phyloP scores from a whole-genome alignment of 2,113 vertebrate genomes.

The Rhinoderma darwinii region DNA sequence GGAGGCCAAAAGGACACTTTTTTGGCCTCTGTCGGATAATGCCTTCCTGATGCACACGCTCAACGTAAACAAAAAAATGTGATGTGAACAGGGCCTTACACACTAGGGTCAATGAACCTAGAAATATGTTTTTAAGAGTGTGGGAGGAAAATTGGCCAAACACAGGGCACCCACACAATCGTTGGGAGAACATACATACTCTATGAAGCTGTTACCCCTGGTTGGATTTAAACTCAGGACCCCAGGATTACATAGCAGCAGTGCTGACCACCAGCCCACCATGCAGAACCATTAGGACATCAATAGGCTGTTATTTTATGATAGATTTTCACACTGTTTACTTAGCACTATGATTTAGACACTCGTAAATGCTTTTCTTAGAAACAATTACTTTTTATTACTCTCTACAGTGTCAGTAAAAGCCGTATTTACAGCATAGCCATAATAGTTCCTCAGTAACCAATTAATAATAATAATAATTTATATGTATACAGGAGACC shows the following conservation, averaged over 20 bases:
- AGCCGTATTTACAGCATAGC: slow-evolving; percentile 51
- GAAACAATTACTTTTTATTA: slow-evolving; percentile 58
- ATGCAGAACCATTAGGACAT: neutral
- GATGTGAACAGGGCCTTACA: too few species aligned
- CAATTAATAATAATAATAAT: slow-evolving; percentile 59
- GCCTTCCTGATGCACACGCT: too few species aligned
- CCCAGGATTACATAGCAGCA: neutral
- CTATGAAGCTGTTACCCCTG: too few species aligned
- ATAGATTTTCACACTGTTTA: slow-evolving; percentile 12
- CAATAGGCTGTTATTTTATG: neutral
- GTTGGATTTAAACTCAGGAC: neutral
- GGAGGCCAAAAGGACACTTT: too few species aligned
- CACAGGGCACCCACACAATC: too few species aligned
- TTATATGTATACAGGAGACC: slow-evolving; percentile 42
- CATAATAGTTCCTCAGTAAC: slow-evolving; percentile 56
- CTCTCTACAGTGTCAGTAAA: slow-evolving; percentile 53
- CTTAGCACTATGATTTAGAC: slow-evolving; percentile 44
- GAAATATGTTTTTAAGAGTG: too few species aligned
- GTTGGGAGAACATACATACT: too few species aligned
- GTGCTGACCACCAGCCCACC: neutral
- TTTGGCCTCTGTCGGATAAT: too few species aligned
- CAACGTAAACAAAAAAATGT: too few species aligned
- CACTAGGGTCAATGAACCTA: too few species aligned
- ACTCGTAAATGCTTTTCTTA: slow-evolving; percentile 53
- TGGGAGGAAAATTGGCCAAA: too few species aligned